Evolutionary conservation across 1,140 invertebrate genomes (phyloP).

Genomic region (Subanguina moxae): DNA sequence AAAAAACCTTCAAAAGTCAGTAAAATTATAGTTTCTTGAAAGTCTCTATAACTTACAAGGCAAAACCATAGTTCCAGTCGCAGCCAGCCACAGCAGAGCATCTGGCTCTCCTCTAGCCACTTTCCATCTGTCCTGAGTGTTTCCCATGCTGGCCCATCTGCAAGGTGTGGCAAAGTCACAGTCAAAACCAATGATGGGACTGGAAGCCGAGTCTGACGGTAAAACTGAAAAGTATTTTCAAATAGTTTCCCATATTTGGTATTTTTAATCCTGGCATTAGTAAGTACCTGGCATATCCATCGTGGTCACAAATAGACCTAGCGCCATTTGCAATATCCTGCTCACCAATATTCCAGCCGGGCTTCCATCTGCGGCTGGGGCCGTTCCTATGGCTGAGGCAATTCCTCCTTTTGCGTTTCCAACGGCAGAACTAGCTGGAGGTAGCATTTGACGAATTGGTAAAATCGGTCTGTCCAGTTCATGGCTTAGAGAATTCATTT

Average conservation of each 20-base stretch:
- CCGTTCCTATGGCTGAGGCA: slow-evolving; percentile 3
- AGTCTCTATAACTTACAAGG: slow-evolving; percentile 53
- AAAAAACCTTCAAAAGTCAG: too few species aligned
- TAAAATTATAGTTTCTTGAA: too few species aligned
- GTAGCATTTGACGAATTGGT: background rate
- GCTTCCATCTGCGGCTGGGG: slow-evolving; percentile 12
- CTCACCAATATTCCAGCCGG: slow-evolving; percentile 43
- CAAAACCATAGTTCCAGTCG: slow-evolving; percentile 58
- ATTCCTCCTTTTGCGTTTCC: background rate
- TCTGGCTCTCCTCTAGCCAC: slow-evolving; percentile 55
- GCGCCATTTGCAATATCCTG: slow-evolving; percentile 48
- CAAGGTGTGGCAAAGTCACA: slow-evolving; percentile 51
- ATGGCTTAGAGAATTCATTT: too few species aligned
- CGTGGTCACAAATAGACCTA: slow-evolving; percentile 56
- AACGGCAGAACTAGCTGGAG: background rate
- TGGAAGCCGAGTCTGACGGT: slow-evolving; percentile 21
- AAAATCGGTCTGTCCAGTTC: too few species aligned
- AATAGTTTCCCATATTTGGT: too few species aligned
- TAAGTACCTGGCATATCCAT: slow-evolving; percentile 49
- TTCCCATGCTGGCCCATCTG: slow-evolving; percentile 43
- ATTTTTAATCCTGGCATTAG: too few species aligned
- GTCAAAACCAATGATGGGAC: slow-evolving; percentile 40
- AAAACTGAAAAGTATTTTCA: too few species aligned
- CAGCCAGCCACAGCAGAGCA: slow-evolving; percentile 53
- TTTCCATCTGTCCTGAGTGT: slow-evolving; percentile 44